Conservation (phyloP, 2,888 invertebrate species). For the Theretra japonica region DNA sequence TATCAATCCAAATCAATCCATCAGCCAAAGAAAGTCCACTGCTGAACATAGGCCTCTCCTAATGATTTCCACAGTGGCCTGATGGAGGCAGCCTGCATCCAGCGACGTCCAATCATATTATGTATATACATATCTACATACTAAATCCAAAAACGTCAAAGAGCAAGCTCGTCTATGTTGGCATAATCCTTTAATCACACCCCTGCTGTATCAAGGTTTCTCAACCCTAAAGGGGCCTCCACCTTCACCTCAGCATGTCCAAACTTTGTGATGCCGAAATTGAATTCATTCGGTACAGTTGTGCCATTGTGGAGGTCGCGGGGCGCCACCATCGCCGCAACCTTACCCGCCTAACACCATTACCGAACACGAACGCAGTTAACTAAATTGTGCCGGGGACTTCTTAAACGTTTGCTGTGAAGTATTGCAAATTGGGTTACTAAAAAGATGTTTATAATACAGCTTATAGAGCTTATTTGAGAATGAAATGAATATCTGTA, state of each 20-base stretch:
- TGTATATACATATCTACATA: neutral
- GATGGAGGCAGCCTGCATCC: too few species aligned
- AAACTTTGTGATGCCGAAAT: conserved; percentile 41
- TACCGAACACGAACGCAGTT: conserved; percentile 25
- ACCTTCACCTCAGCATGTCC: conserved; percentile 36
- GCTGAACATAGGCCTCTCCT: too few species aligned
- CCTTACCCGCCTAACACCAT: conserved; percentile 18
- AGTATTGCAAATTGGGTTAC: neutral
- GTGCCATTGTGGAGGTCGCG: conserved; percentile 5
- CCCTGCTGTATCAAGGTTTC: conserved; percentile 23
- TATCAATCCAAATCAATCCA: too few species aligned
- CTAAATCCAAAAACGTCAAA: neutral
- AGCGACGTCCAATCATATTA: too few species aligned
- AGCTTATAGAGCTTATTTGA: too few species aligned
- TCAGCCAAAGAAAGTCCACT: too few species aligned
- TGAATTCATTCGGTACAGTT: conserved; percentile 39
- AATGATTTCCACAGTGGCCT: too few species aligned
- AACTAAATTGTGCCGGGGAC: neutral
- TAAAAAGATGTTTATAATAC: too few species aligned
- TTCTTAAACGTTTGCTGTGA: conserved; percentile 13
- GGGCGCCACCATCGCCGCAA: conserved; percentile 1
- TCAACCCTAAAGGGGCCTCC: conserved; percentile 36
- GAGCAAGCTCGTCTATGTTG: neutral
- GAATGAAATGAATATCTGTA: too few species aligned
- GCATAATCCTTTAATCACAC: neutral